These are phyloP conservation scores for Xiphophorus couchianus DNA, from an alignment of 2,113 vertebrate species.

Conservation along the genomic window DNA sequence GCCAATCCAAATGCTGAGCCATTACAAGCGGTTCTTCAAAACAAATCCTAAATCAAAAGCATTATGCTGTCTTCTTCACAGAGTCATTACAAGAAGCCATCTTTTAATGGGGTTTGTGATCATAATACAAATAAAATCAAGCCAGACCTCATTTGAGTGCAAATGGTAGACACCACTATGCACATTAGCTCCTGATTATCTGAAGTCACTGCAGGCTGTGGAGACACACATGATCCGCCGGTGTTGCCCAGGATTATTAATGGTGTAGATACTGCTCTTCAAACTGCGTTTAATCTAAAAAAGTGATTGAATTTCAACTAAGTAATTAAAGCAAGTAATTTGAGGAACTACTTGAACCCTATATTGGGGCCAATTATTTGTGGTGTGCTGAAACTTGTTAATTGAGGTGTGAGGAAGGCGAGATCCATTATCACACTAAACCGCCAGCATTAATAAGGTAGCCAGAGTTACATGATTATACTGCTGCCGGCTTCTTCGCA, in stretches of 20 bases:
- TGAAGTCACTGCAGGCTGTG: conserved; percentile 21
- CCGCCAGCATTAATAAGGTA: conserved; percentile 34
- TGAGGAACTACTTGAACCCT: conserved; percentile 56
- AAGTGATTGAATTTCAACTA: conserved; percentile 55
- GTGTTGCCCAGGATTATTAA: conserved; percentile 44
- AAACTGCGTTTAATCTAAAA: conserved; percentile 57
- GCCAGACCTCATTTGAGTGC: conserved; percentile 1
- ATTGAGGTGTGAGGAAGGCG: conserved; percentile 41
- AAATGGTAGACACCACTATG: conserved; percentile 12
- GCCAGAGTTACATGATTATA: not conserved
- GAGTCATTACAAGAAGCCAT: not conserved
- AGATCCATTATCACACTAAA: conserved; percentile 43
- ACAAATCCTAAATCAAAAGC: not conserved
- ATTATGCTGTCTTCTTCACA: not conserved
- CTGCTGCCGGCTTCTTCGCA: not conserved
- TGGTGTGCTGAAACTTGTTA: conserved; percentile 43
- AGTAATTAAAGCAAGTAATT: conserved; percentile 67
- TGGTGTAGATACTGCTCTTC: conserved; percentile 23
- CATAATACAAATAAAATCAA: conserved; percentile 11
- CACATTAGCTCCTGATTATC: conserved; percentile 22
- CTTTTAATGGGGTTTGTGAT: not conserved
- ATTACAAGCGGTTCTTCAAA: not conserved
- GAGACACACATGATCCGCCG: conserved; percentile 9
- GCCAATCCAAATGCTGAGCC: not conserved
- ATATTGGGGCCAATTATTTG: conserved; percentile 40